phyloP scores from a whole-genome alignment of 1,140 invertebrate species.

The Whitmania pigra region DNA sequence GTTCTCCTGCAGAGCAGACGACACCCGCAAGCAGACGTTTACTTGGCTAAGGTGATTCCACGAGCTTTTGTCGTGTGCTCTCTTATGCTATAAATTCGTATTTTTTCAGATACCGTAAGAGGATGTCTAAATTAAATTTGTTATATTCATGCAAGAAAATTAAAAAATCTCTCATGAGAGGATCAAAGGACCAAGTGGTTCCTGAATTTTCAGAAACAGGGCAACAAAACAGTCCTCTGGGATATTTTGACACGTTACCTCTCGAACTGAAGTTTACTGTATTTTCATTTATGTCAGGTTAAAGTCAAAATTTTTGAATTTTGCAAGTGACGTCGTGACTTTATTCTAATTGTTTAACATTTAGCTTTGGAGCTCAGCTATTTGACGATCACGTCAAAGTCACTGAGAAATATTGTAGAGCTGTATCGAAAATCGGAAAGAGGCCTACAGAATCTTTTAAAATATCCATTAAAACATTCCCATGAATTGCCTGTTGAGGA shows the following conservation, averaged over 20 bases:
- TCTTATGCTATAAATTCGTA: too few species aligned
- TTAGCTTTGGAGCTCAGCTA: slow-evolving; percentile 34
- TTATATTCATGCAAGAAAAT: slow-evolving; percentile 15
- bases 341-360: not conserved
- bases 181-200: not conserved
- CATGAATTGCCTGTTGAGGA: not conserved
- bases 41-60: too few species aligned
- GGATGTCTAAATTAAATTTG: slow-evolving; percentile 16
- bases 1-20: too few species aligned
- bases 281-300: slow-evolving; percentile 36
- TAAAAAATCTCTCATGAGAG: not conserved
- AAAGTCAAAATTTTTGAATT: slow-evolving; percentile 3
- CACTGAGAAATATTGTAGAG: slow-evolving; percentile 38
- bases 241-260: slow-evolving; percentile 37
- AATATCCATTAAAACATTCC: slow-evolving; percentile 15
- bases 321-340: not conserved
- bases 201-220: not conserved
- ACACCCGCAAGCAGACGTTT: too few species aligned
- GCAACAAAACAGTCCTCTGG: slow-evolving; percentile 29
- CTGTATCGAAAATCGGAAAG: slow-evolving; percentile 31
- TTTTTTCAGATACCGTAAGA: not conserved
- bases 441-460: slow-evolving; percentile 12
- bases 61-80: too few species aligned
- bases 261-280: slow-evolving; percentile 38
- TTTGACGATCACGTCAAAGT: slow-evolving; percentile 38